phyloP scores from a whole-genome alignment of 2,888 invertebrate genomes.

The Bellardia bayeri region DNA sequence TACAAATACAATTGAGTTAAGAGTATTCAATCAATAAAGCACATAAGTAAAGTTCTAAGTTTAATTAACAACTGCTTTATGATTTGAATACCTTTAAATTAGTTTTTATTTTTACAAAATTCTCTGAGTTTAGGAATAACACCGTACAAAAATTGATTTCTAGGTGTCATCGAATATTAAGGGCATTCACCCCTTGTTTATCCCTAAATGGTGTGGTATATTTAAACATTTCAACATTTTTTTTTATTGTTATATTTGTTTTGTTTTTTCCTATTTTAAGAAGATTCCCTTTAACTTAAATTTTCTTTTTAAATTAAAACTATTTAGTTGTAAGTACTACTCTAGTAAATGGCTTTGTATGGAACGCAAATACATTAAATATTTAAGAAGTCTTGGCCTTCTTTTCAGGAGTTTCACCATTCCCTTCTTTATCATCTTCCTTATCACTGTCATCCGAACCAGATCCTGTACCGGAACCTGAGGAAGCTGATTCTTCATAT shows the following conservation, averaged over 20 bases:
- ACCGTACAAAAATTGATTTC: no score
- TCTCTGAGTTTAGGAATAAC: not conserved
- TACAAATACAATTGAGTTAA: slow-evolving; percentile 8
- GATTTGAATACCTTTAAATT: not conserved
- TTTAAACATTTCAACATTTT: not conserved
- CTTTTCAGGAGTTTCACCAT: slow-evolving; percentile 75
- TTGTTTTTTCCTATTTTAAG: not conserved
- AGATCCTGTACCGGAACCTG: slow-evolving; percentile 63
- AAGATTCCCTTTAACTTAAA: slow-evolving; percentile 9
- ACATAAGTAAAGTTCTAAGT: not conserved
- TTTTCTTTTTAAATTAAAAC: slow-evolving; percentile 50
- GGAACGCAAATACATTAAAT: slow-evolving; percentile 40
- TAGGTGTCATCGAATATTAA: no score
- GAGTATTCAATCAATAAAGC: not conserved
- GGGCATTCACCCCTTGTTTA: not conserved
- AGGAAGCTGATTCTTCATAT: slow-evolving; percentile 76
- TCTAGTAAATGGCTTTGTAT: slow-evolving; percentile 52
- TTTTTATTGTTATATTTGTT: not conserved
- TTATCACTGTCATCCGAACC: slow-evolving; percentile 67
- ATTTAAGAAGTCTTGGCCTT: slow-evolving; percentile 74
- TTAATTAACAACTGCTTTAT: not conserved
- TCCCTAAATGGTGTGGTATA: not conserved
- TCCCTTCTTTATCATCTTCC: slow-evolving; percentile 60
- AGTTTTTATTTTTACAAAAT: slow-evolving; percentile 7
- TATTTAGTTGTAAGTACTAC: slow-evolving; percentile 65